Percentiles rank a stretch among this genome's conserved stretches.
Conservation (phyloP, 2,888 invertebrate species). For the Platycheirus albimanus region DNA sequence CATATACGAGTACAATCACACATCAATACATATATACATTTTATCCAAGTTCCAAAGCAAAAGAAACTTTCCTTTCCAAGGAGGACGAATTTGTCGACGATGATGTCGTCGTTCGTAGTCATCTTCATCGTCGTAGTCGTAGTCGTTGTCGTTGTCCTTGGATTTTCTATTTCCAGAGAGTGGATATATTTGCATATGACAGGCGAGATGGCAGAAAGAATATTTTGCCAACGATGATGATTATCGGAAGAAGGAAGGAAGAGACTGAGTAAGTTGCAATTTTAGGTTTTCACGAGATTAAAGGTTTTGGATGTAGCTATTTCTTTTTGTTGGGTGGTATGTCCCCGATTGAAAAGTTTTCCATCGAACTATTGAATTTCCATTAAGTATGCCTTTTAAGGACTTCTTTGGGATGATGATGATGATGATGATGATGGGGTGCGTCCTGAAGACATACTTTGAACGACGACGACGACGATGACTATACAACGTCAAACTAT, state of each 20-base stretch:
- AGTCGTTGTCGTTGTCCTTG: constrained; percentile 52
- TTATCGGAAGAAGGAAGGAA: constrained; percentile 54
- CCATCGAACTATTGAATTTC: constrained; percentile 63
- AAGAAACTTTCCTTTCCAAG: constrained; percentile 44
- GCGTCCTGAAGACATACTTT: background rate
- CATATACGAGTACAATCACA: background rate
- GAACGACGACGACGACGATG: background rate
- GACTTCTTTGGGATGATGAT: background rate
- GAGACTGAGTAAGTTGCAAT: constrained; percentile 55
- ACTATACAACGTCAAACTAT: constrained; percentile 12
- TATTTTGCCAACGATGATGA: constrained; percentile 39
- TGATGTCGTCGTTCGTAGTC: too few species aligned
- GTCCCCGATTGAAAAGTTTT: constrained; percentile 51
- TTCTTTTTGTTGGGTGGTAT: constrained; percentile 4
- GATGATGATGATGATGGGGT: background rate
- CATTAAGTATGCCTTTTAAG: constrained; percentile 43
- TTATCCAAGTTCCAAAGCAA: background rate
- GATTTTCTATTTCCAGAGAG: constrained; percentile 38
- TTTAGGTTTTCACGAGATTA: constrained; percentile 58
- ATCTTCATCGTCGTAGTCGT: too few species aligned
- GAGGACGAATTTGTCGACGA: constrained; percentile 45
- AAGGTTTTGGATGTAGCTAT: constrained; percentile 14
- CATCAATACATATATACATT: background rate
- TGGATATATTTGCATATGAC: constrained; percentile 62
- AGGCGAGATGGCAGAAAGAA: constrained; percentile 40